Base-by-base conservation (phyloP, 2,888 invertebrate species). In the Sesia apiformis region DNA sequence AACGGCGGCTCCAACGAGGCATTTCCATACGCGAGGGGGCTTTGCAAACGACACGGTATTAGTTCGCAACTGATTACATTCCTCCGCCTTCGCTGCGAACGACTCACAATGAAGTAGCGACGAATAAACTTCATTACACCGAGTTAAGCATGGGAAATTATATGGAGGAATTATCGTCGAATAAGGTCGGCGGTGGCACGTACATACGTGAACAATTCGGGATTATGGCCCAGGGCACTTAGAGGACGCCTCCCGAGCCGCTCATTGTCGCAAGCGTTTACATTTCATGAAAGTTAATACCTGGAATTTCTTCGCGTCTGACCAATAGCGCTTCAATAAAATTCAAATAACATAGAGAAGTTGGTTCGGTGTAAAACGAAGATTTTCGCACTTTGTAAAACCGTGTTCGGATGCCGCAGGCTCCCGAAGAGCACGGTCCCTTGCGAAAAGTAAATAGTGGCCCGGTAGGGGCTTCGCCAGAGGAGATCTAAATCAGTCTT, bases 21-120 rank as follows among this genome's bases (percentile, higher is more conserved):
- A 85, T 87, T 86, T 82, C 82, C 86, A 89, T 88, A 89, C 85
- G 81, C 81, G 84, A 74, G 74, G 78, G 76, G 78, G 80, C 76
- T 78, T 76, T 55, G 59, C 59, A 73, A 81, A 81, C 77, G 84
- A 77, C 83, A 80, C 75, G 75, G 81, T 86, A 84, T 88, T 86
- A 88, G 87, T 87, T 88, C 80, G 76, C 84, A 85, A 84, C 85
- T 87, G 86, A 88, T 88, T 89, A 88, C 88, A 86, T 87, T 88
- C 84, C 81, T 74, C 72, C 78, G 76, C 75, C 76, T 78, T 69
- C 75, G 70, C 72, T 74, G 73, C 78, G 79, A 84, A 86, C 82
- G 83, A 81, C 81, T 85, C 79, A 75, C 81, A 84, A 84, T 85
- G 84, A 82, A 86, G 84, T 84, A 84, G 80, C 83, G 80, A 78